Percentiles rank a stretch among this genome's conserved stretches.
These are phyloP conservation scores for Typhlomys cinereus DNA, from an alignment of 2,113 vertebrate genomes.

Conservation along the genomic window DNA sequence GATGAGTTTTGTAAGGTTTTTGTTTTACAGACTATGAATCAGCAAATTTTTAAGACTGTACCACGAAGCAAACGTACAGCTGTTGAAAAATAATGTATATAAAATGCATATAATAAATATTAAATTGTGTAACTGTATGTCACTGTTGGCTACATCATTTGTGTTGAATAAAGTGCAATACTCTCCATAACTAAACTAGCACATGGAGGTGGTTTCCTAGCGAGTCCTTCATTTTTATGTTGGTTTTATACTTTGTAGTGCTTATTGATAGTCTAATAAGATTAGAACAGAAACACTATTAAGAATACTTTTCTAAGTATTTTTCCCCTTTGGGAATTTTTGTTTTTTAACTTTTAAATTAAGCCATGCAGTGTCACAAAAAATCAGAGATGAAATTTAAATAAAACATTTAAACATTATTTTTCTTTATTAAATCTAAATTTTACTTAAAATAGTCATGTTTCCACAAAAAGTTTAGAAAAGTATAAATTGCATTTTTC, in stretches of 20 bases:
- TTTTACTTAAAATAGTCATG: constrained; percentile 26
- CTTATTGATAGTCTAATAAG: constrained; percentile 11
- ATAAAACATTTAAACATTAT: constrained; percentile 22
- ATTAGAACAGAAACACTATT: constrained; percentile 43
- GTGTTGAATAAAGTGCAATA: constrained; percentile 85
- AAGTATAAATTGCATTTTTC: constrained; percentile 44
- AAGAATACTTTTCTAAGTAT: constrained; percentile 39
- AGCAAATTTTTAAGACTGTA: constrained; percentile 99
- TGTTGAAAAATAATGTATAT: constrained; percentile 99
- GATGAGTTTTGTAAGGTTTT: constrained; percentile 97
- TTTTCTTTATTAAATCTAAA: constrained; percentile 27
- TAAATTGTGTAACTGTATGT: constrained; percentile 99
- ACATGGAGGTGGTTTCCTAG: constrained; percentile 79
- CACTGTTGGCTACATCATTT: constrained; percentile 89
- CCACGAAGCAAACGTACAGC: constrained; percentile 94
- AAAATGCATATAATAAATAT: constrained; percentile 99
- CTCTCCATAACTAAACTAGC: constrained; percentile 81
- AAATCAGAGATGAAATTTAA: constrained; percentile 2
- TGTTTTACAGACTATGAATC: constrained; percentile 96
- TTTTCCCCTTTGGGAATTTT: constrained; percentile 25
- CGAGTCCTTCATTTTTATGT: constrained; percentile 78
- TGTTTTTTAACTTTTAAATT: neutral
- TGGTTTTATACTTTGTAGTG: constrained; percentile 66
- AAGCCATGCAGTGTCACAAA: neutral
- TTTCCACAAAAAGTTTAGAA: constrained; percentile 36